A percentile compares a stretch with the other conserved stretches of the same genome.
Conservation (phyloP, 2,113 vertebrate species). For the Hemiscyllium ocellatum region DNA sequence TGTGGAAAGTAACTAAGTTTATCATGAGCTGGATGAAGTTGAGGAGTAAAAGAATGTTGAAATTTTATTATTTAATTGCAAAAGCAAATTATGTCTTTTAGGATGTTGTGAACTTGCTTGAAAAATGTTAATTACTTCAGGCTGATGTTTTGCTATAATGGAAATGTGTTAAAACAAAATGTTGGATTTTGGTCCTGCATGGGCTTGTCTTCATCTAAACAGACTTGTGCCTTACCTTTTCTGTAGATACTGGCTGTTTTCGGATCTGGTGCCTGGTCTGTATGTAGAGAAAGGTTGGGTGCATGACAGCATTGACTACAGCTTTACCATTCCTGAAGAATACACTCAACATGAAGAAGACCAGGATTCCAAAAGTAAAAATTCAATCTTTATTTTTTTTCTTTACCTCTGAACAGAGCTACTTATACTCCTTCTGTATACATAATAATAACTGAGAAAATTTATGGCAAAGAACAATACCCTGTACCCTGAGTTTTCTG, state of each 20-base stretch:
- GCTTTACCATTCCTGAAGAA: constrained; percentile 65
- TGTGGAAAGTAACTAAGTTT: not conserved
- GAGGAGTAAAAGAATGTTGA: not conserved
- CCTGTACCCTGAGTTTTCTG: not conserved
- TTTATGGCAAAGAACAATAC: too few relatives aligned
- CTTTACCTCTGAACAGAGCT: not conserved
- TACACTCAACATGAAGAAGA: constrained; percentile 45
- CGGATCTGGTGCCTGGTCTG: constrained; percentile 86
- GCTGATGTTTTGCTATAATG: not conserved
- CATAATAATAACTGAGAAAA: not conserved
- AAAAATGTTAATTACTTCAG: constrained; percentile 6
- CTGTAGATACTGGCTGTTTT: constrained; percentile 93
- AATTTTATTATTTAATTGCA: not conserved
- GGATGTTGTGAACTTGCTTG: not conserved
- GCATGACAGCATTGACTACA: constrained; percentile 83
- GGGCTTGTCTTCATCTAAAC: not conserved
- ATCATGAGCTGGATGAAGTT: not conserved
- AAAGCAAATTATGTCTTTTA: not conserved
- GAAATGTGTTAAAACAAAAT: not conserved
- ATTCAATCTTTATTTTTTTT: not conserved
- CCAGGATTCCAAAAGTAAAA: constrained; percentile 26
- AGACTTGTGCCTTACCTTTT: not conserved
- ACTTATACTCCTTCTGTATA: not conserved
- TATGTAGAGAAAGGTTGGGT: constrained; percentile 97
- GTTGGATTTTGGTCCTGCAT: not conserved